A percentile compares a stretch with the other conserved stretches of the same genome.
These are phyloP conservation scores for Mallateleia sp. DNA, from an alignment of 2,888 invertebrate genomes.

Conservation along the genomic window DNA sequence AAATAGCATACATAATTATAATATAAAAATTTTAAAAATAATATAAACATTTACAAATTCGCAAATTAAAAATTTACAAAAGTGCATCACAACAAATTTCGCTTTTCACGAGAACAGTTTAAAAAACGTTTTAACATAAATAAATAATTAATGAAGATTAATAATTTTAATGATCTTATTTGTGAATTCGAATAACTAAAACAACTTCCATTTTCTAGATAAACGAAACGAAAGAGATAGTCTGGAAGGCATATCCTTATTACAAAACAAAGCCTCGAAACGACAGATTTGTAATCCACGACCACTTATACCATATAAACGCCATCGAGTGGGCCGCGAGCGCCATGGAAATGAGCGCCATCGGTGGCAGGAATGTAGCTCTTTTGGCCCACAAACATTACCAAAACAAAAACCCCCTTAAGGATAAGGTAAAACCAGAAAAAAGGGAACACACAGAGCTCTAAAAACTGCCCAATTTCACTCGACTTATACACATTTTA, in stretches of 20 bases:
- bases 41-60: too few species aligned
- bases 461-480: conserved; percentile 12
- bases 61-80: too few species aligned
- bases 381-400: conserved; percentile 90
- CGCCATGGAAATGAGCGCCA: conserved; percentile 93
- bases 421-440: conserved; percentile 3
- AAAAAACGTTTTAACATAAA: too few species aligned
- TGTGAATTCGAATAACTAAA: too few species aligned
- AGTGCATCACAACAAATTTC: too few species aligned
- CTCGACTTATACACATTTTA: conserved; percentile 27
- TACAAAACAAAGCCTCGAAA: conserved; percentile 87
- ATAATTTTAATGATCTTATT: too few species aligned
- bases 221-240: conserved; percentile 85
- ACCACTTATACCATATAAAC: conserved; percentile 91
- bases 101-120: too few species aligned
- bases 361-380: conserved; percentile 92
- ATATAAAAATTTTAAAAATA: too few species aligned
- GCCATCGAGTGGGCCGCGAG: conserved; percentile 92
- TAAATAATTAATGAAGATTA: too few species aligned
- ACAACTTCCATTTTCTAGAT: conserved; percentile 82
- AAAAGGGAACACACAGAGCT: conserved; percentile 16
- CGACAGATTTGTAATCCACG: conserved; percentile 90
- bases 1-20: too few species aligned
- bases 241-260: conserved; percentile 91
- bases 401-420: conserved; percentile 26